Base-by-base conservation (phyloP, 2,888 invertebrate species). In the Caenorhabditis doughertyi region DNA sequence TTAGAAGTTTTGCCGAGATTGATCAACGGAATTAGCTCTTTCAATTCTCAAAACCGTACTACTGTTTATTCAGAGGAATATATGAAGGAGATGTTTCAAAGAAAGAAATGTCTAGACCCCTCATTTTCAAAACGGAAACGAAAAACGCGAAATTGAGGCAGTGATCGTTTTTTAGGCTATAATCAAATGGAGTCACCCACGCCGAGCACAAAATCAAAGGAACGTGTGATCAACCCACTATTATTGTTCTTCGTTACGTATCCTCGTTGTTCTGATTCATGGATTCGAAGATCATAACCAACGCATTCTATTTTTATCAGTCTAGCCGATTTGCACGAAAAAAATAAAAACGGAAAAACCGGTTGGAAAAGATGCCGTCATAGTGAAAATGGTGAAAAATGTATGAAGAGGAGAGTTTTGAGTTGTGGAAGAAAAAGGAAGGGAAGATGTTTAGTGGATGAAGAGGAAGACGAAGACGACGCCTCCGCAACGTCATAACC, bases 401-500 rank as follows among this genome's bases (percentile, higher is more conserved):
- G 64, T 70, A 70, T 70, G 79, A 79, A 62, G 68, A 39, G 44
- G 51, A 73, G 25, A 58, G 32, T 65, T 65, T 65, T 65, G 65
- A 65, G 65, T 65, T 65, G n/a, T 64, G 65, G 65, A 56, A 56
- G 70, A 18, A 39, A 32, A 39, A 39, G 47, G 18, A 29, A 23
- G 9, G 13, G 23, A 51, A 49, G 60, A 62, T 55, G 60, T 49
- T 49, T 72, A 44, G 70, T 64, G 64, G 64, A 64, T 64, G 49
- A 64, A 64, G 70, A 44, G 47, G 56, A 23, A 23, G 44, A 44
- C 42, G 55, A 29, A 70, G 44, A 55, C 23, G 42, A 76, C 70
- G 79, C 79, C 76, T 76, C 76, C 76, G 68, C 76, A 68, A 68
- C 76, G 67, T 58, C 74, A 74, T 65, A 55, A 65, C 56, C 74